Base-by-base conservation (phyloP, 2,888 invertebrate genomes). In the Ophion obscuratus region DNA sequence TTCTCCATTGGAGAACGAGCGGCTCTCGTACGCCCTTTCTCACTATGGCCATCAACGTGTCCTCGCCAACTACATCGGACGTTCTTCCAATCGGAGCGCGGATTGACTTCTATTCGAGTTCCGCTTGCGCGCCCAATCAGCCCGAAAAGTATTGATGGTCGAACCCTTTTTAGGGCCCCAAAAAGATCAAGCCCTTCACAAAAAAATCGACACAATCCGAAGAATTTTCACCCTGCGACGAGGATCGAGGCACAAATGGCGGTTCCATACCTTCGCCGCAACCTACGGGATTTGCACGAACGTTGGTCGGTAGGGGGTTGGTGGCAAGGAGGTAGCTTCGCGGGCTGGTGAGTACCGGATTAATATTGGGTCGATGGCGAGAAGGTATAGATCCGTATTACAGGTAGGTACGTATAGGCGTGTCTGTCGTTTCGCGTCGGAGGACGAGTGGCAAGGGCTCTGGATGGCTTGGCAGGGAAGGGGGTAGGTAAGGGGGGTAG, bases 321-420 rank as follows among this genome's bases (percentile, higher is more conserved):
- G 5, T 53, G 53, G 17, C 0, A 4, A 17, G 53, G 24, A n/a
- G 31, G 6, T 36, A 71, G 59, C 40, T 70, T 71, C 83, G 71
- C 79, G 61, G 76, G 66, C 4, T 20, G 66, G 53, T 62, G 76
- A 66, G 59, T 20, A 27, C 36, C 71, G 64, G 67, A 80, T 74
- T 86, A 62, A 76, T 47, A 62, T 66, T 31, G 76, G 64, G 73
- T 76, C 64, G 84, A 83, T 81, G 77, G n/a, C n/a, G 77, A 27
- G 53, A 75, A 86, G 74, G 57, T 70, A 61, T 36, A 57, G 53
- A 71, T 75, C 74, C 61, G 31, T 74, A 68, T 81, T 73, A 67
- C 31, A 67, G 59, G n/a, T 24, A 36, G 27, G 47, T 75, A 24
- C 14, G 59, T 67, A 81, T 36, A 71, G 75, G 62, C 20, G 64